A percentile compares a stretch with the other conserved stretches of the same genome.
Evolutionary conservation across 2,113 vertebrate genomes (phyloP).

Genomic region (Rhipidura dahli): DNA sequence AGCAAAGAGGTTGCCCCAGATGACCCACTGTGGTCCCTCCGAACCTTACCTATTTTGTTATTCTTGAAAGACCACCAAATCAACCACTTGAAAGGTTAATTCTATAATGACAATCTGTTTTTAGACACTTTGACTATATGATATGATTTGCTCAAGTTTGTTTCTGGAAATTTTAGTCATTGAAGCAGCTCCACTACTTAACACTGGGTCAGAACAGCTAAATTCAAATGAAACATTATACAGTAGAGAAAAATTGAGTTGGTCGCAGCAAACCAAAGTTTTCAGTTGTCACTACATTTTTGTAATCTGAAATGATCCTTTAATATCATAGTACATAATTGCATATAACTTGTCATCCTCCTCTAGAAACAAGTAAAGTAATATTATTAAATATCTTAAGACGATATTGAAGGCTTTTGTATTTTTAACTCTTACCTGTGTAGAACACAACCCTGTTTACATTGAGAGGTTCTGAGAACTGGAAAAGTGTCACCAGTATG

Average conservation of each 20-base stretch:
- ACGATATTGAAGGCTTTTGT: not conserved
- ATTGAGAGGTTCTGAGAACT: not conserved
- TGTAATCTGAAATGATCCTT: not conserved
- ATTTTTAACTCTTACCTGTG: not conserved
- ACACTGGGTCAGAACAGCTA: not conserved
- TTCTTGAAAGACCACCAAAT: no score
- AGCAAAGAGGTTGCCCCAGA: not conserved
- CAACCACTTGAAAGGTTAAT: not conserved
- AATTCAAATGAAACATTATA: not conserved
- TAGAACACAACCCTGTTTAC: not conserved
- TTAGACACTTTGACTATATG: not conserved
- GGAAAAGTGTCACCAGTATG: not conserved
- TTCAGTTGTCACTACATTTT: not conserved
- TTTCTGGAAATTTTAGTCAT: not conserved
- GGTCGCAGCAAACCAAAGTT: not conserved
- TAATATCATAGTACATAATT: not conserved
- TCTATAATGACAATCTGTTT: not conserved
- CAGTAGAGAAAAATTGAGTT: not conserved
- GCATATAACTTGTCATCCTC: not conserved
- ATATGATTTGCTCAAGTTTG: not conserved
- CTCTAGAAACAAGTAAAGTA: not conserved
- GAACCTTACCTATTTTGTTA: not conserved
- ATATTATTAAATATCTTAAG: not conserved
- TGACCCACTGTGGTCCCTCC: not conserved
- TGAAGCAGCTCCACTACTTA: not conserved